Conservation (phyloP, 2,888 invertebrate genomes). For the Chromoteleia sp. region DNA sequence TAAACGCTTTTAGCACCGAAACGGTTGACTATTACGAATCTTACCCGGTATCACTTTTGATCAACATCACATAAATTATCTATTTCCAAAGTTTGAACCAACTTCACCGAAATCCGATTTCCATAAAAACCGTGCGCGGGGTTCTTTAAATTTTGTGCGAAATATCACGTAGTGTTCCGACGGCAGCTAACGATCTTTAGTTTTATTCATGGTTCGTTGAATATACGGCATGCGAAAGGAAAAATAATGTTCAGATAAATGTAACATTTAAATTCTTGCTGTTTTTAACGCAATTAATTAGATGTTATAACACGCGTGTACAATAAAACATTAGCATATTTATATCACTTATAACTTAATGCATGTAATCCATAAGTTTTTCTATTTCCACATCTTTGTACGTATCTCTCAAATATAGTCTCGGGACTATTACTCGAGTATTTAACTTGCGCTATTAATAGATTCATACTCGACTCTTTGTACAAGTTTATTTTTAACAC, state of each 20-base stretch:
- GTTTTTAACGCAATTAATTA: conserved; percentile 16
- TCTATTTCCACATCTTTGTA: background rate
- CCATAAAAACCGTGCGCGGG: no score
- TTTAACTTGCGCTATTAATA: no score
- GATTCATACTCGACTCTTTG: no score
- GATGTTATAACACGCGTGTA: conserved; percentile 22
- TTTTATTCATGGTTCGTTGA: conserved; percentile 46
- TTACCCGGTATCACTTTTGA: no score
- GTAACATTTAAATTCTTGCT: conserved; percentile 35
- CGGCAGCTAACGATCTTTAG: conserved; percentile 40
- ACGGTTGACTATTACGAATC: no score
- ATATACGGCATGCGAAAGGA: conserved; percentile 38
- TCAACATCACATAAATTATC: no score
- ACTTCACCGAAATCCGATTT: no score
- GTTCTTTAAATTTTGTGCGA: conserved; percentile 14
- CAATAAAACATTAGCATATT: conserved; percentile 31
- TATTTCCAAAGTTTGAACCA: no score
- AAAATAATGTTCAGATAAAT: conserved; percentile 39
- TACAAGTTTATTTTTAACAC: no score
- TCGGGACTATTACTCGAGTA: no score
- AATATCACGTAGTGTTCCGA: conserved; percentile 33
- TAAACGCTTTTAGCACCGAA: no score
- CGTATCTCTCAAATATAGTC: no score
- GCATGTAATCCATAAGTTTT: background rate
- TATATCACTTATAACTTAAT: background rate